Evolutionary conservation across 2,113 vertebrate genomes (phyloP).

Genomic region (Bombycilla garrulus): DNA sequence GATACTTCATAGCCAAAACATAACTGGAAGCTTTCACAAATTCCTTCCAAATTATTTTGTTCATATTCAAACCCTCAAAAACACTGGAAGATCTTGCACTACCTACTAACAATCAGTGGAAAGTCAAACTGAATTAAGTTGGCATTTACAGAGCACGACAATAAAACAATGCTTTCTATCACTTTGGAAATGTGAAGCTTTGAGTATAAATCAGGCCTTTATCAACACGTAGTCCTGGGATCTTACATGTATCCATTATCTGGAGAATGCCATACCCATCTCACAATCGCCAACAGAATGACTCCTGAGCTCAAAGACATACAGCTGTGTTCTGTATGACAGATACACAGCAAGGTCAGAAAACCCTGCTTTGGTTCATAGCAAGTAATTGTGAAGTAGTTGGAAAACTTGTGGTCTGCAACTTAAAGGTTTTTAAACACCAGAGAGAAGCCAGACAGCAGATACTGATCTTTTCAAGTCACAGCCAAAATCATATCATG

Average conservation of each 20-base stretch:
- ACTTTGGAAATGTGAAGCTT: neutral
- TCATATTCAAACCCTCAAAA: neutral
- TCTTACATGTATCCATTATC: fast-evolving
- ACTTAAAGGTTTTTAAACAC: neutral
- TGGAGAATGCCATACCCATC: neutral
- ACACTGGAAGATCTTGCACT: neutral
- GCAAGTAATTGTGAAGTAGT: neutral
- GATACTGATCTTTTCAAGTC: neutral
- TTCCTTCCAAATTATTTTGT: neutral
- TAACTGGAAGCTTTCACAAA: neutral
- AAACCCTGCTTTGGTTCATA: neutral
- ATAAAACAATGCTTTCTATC: neutral
- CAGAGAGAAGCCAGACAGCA: neutral
- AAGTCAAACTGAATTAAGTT: neutral
- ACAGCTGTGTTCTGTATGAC: neutral
- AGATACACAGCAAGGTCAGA: neutral
- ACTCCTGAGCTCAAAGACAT: neutral
- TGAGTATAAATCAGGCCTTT: neutral
- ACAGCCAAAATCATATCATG: neutral
- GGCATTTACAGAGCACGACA: neutral
- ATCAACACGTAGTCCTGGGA: fast-evolving
- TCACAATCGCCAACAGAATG: neutral
- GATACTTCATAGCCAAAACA: neutral
- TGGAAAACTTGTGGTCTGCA: neutral
- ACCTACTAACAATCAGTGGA: neutral